Base-by-base conservation (phyloP, 2,797 vertebrate genomes). In the Premnoplex brunnescens region DNA sequence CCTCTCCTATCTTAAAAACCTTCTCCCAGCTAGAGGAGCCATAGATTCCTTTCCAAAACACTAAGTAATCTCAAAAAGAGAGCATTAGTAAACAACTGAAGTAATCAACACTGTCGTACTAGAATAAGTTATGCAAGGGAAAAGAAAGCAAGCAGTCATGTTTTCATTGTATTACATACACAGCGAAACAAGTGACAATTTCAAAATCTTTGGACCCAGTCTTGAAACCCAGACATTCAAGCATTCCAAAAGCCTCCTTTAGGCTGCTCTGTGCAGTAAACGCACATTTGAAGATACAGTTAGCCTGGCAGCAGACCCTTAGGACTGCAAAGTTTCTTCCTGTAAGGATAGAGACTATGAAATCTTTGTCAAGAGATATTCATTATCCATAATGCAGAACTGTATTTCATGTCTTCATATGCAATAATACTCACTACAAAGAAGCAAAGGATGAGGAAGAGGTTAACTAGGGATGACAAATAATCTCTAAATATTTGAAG, bases 91-190 rank as follows among this genome's bases (percentile, higher is more conserved):
- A 94, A 75, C 22, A 83, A 66, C 26, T 66, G 20, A 79, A 60
- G 55, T 69, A 74, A 88, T 78, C 82, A 72, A 20, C 0, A 1
- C 10, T 56, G n/a, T 71, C 30, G 67, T 55, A 63, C 55, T 59
- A 41, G 20, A 87, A 72, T 69, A 6, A 2, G 62, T 88, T 81
- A 86, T 12, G 51, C 51, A 90, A 75, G 32, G n/a, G 18, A 51
- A 91, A 87, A 85, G 56, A 72, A 84, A 71, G 62, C 0, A 83
- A 87, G 28, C 5, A 0, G 1, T 78, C 0, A 0, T 32, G n/a
- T 48, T 93, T 59, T 48, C 21, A 4, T 6, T 49, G 17, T 44
- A 48, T 37, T 71, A 52, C 28, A 30, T 12, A 39, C 17, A 39
- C 11, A 67, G 16, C 26, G 30, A 87, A 92, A 91, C 43, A 80